Evolutionary conservation across 2,797 vertebrate species (phyloP).

Genomic region (Lutjanus campechanus): DNA sequence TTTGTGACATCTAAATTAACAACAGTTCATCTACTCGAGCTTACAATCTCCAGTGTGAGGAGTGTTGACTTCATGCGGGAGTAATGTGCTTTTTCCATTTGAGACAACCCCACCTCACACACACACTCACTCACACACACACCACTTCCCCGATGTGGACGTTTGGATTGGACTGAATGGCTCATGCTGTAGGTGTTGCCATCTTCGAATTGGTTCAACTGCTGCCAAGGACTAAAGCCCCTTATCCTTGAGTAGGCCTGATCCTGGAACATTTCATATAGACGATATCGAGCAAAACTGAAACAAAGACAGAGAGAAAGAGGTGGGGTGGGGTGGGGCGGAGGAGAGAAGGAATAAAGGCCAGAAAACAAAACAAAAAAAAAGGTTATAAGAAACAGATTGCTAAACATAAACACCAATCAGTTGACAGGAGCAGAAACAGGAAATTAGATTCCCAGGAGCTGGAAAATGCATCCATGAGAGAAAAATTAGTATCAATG

Average conservation of each 20-base stretch:
- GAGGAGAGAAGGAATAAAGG: conserved; percentile 61
- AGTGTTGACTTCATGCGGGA: conserved; percentile 21
- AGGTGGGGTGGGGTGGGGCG: conserved; percentile 2
- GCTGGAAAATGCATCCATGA: conserved; percentile 80
- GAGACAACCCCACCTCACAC: conserved; percentile 36
- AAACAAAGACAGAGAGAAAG: conserved; percentile 44
- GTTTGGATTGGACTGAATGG: conserved; percentile 52
- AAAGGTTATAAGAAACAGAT: conserved; percentile 85
- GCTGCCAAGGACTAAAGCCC: conserved; percentile 72
- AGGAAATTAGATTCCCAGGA: conserved; percentile 85
- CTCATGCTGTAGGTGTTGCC: conserved; percentile 77
- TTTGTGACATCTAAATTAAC: conserved; percentile 47
- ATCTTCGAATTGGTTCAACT: conserved; percentile 66
- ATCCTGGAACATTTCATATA: conserved; percentile 55
- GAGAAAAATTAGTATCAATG: conserved; percentile 78
- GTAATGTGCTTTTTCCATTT: conserved; percentile 65
- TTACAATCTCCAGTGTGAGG: conserved; percentile 10
- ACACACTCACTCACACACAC: conserved; percentile 27
- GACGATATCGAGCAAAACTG: conserved; percentile 50
- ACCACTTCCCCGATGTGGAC: conserved; percentile 21
- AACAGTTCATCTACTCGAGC: conserved; percentile 32
- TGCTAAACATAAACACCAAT: conserved; percentile 87
- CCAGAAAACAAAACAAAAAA: conserved; percentile 71
- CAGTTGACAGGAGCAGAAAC: conserved; percentile 83
- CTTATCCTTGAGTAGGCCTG: conserved; percentile 59